phyloP scores from a whole-genome alignment of 2,888 invertebrate genomes.

The Mantis religiosa region DNA sequence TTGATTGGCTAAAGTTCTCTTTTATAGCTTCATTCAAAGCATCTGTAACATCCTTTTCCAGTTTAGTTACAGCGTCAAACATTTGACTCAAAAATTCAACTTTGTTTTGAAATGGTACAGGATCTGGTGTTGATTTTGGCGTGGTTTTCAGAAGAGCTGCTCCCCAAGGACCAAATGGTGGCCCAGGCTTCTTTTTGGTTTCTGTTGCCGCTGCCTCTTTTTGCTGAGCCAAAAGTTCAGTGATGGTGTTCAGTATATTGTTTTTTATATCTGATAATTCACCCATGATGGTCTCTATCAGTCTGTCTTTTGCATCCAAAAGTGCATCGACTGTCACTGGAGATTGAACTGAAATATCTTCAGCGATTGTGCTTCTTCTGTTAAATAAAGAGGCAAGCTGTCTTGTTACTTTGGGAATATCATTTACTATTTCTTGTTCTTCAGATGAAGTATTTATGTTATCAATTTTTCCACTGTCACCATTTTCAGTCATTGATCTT shows the following conservation, averaged over 20 bases:
- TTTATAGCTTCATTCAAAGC: constrained; percentile 34
- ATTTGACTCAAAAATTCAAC: constrained; percentile 40
- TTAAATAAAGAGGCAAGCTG: background rate
- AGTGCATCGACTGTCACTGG: background rate
- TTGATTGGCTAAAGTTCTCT: constrained; percentile 20
- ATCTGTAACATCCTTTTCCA: constrained; percentile 40
- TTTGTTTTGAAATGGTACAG: constrained; percentile 40
- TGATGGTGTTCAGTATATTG: constrained; percentile 35
- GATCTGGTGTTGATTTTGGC: constrained; percentile 35
- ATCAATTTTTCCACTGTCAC: background rate
- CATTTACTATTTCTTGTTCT: background rate
- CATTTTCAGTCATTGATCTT: background rate
- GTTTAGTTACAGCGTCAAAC: constrained; percentile 41
- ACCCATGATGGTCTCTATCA: constrained; percentile 17
- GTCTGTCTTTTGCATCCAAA: constrained; percentile 19
- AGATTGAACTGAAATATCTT: background rate
- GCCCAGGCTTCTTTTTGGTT: constrained; percentile 35
- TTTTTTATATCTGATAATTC: constrained; percentile 24
- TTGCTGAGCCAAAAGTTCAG: constrained; percentile 39
- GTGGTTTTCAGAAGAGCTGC: constrained; percentile 30
- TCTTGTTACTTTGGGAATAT: background rate
- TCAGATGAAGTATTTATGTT: background rate
- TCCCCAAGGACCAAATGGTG: constrained; percentile 26
- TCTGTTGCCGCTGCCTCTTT: constrained; percentile 32
- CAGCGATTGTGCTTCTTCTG: background rate